A percentile compares a stretch with the other conserved stretches of the same genome.
Evolutionary conservation across 2,113 vertebrate species (phyloP).

Genomic region (Electrona antarctica): DNA sequence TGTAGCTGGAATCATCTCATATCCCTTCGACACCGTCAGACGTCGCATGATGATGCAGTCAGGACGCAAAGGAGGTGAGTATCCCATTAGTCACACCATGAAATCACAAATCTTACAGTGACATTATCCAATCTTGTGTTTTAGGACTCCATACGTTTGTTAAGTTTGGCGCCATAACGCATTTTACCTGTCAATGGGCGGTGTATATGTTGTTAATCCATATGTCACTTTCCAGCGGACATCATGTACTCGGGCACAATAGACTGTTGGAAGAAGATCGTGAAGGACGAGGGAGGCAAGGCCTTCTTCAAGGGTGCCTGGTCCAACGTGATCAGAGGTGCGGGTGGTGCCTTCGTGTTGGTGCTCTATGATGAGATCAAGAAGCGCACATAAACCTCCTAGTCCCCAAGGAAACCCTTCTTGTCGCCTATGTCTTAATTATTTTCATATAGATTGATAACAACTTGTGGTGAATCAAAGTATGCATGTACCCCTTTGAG

Average conservation of each 20-base stretch:
- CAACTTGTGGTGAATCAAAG: constrained; percentile 76
- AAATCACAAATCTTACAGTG: background rate
- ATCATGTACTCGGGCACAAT: constrained; percentile 98
- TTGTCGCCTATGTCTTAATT: constrained; percentile 76
- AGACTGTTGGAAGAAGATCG: constrained; percentile 98
- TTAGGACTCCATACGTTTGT: background rate
- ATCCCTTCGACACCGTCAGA: constrained; percentile 97
- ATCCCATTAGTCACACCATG: background rate
- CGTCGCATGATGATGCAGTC: constrained; percentile 99
- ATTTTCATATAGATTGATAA: constrained; percentile 78
- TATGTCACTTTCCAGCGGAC: constrained; percentile 84
- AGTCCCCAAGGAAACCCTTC: constrained; percentile 54
- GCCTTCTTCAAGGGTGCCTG: constrained; percentile 99
- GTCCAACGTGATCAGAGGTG: constrained; percentile 98
- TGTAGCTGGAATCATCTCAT: constrained; percentile 90
- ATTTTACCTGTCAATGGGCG: constrained; percentile 7
- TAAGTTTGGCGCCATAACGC: background rate
- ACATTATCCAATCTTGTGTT: background rate
- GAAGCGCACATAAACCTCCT: constrained; percentile 85
- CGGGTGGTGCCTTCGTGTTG: constrained; percentile 97
- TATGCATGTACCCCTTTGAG: constrained; percentile 37
- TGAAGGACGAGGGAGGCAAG: constrained; percentile 90
- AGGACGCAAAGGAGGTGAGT: constrained; percentile 96
- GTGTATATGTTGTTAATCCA: background rate
- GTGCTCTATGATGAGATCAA: constrained; percentile 99